Base-by-base conservation (phyloP, 2,888 invertebrate species). In the Pasiphila rectangulata region DNA sequence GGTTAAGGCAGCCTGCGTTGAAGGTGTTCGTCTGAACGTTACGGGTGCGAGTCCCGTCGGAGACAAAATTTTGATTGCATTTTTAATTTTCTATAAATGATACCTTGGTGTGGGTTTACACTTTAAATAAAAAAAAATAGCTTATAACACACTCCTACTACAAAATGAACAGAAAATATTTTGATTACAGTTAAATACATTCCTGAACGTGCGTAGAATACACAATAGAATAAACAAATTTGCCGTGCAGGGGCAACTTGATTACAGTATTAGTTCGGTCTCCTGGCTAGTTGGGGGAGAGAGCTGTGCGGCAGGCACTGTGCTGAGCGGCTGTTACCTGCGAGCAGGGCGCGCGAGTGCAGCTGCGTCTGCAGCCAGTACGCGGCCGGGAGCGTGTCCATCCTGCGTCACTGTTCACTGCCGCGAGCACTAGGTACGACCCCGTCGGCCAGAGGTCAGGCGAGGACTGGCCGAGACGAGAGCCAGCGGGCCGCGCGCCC, bases 401-500 rank as follows among this genome's bases (percentile, higher is more conserved):
- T 76, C 50, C 32, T 46, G 4, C 7, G 27, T 15, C 3, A 35
- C 35, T 43, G 13, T 29, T 13, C 15, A 5, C 12, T 25, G 25
- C 12, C 6, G 6, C 10, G n/a, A n/a, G n/a, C n/a, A n/a, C n/a
- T n/a, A n/a, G n/a, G n/a, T n/a, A 63, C 75, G 74, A 69, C 75
- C 67, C 64, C 15, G 54, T 61, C 78, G 80, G 83, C 78, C 81
- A 79, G 80, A 79, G 85, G 83, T 84, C 82, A 78, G 63, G 54
- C 57, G 61, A 65, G 64, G 62, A 49, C 49, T 49, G 49, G 79
- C 81, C 79, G 82, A 56, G 32, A n/a, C n/a, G n/a, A n/a, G n/a
- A n/a, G 47, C 30, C 36, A 24, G 51, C 42, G 56, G 10, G 51
- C 59, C n/a, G 55, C 55, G 38, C 56, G 54, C 51, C 44, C 55